Evolutionary conservation across 2,888 invertebrate species (phyloP).

Genomic region (Acronicta leporina): DNA sequence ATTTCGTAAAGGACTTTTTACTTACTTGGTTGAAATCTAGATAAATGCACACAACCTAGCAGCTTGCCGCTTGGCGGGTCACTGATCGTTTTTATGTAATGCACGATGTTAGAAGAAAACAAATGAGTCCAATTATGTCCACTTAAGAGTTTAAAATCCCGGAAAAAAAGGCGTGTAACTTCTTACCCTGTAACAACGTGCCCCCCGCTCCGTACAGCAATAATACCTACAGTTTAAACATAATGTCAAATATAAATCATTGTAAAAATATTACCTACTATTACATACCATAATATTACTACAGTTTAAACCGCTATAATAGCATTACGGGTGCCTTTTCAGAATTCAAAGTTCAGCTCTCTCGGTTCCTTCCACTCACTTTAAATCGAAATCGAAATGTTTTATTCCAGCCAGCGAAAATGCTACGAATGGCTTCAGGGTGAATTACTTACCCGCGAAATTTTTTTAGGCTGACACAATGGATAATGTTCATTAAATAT

Average conservation of each 20-base stretch:
- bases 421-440: slow-evolving; percentile 77
- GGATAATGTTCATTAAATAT: slow-evolving; percentile 43
- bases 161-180: no score
- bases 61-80: no score
- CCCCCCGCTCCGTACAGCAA: no score
- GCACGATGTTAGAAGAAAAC: no score
- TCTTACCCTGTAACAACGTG: no score
- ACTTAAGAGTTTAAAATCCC: no score
- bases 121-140: no score
- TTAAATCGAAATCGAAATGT: slow-evolving; percentile 76
- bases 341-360: slow-evolving; percentile 50
- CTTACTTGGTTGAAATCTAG: no score
- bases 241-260: not conserved
- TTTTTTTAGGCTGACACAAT: slow-evolving; percentile 61
- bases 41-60: no score
- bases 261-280: not conserved
- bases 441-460: slow-evolving; percentile 82
- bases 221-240: no score
- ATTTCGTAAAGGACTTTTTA: no score
- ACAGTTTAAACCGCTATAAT: slow-evolving; percentile 14
- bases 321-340: slow-evolving; percentile 24
- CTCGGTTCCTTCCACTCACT: slow-evolving; percentile 67
- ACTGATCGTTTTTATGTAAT: no score
- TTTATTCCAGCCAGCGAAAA: slow-evolving; percentile 84
- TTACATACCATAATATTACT: slow-evolving; percentile 1